Conservation (phyloP, 2,888 invertebrate genomes). For the Rhabditoides inermis region DNA sequence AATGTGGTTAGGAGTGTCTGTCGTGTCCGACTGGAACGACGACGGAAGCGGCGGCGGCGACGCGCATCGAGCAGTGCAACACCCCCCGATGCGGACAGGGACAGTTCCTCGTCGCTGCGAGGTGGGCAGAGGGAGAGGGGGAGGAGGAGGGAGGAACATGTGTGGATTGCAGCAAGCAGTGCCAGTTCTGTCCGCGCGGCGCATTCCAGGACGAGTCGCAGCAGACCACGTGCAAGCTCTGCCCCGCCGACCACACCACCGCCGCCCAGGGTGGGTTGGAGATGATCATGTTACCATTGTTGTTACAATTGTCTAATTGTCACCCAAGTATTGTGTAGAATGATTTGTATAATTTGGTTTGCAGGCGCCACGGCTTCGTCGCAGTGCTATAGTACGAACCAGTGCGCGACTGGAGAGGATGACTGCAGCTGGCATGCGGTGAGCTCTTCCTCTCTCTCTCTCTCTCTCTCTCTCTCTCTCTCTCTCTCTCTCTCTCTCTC, state of each 20-base stretch:
- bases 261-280: conserved; percentile 23
- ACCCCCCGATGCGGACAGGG: conserved; percentile 77
- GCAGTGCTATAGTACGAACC: conserved; percentile 52
- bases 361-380: conserved; percentile 46
- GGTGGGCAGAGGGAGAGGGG: conserved; percentile 50
- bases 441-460: neutral
- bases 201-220: conserved; percentile 85
- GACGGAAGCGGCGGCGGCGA: conserved; percentile 75
- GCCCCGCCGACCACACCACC: conserved; percentile 86
- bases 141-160: neutral
- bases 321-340: neutral
- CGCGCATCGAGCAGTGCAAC: conserved; percentile 79
- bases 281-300: neutral
- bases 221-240: conserved; percentile 79
- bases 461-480: neutral
- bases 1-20: neutral
- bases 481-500: conserved; percentile 1
- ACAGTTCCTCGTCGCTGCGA: conserved; percentile 75
- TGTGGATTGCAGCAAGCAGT: conserved; percentile 62
- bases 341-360: neutral
- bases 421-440: conserved; percentile 52
- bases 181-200: conserved; percentile 81
- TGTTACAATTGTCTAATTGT: neutral
- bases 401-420: conserved; percentile 51
- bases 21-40: conserved; percentile 65